Conservation (phyloP, 92 coral and sea anemone genomes). For the Umimayanthus chanpuru region DNA sequence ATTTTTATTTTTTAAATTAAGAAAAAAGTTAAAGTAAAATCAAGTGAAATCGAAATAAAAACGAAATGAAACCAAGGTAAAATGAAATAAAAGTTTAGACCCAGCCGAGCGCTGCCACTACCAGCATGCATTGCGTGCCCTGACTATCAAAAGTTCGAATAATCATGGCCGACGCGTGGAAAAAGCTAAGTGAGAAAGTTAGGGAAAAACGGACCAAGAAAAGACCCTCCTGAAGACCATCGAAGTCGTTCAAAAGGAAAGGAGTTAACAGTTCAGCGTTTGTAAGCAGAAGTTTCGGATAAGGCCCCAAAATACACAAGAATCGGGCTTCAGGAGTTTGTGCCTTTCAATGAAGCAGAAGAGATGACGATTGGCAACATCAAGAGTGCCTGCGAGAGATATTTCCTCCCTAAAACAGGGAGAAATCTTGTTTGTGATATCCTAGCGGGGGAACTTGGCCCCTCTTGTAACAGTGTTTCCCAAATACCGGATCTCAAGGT, state of each 20-base stretch:
- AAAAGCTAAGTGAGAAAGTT: slow-evolving; percentile 33
- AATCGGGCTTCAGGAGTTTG: slow-evolving; percentile 42
- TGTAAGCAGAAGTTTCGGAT: slow-evolving; percentile 40
- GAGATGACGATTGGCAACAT: slow-evolving; percentile 41
- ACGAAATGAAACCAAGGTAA: background rate
- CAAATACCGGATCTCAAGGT: too few species aligned
- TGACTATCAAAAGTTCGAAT: background rate
- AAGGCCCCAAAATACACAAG: slow-evolving; percentile 42
- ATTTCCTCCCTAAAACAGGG: slow-evolving; percentile 25
- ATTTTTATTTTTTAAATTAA: background rate
- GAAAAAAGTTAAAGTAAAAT: background rate
- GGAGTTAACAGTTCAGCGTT: slow-evolving; percentile 40
- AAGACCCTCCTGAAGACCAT: slow-evolving; percentile 32
- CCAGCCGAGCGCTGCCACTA: slow-evolving; percentile 19
- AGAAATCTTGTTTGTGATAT: slow-evolving; percentile 5
- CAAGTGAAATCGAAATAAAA: background rate
- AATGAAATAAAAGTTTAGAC: too few species aligned
- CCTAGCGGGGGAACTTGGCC: slow-evolving; percentile 30
- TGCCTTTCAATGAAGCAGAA: slow-evolving; percentile 31
- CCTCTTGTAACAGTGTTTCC: too few species aligned
- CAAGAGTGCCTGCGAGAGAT: slow-evolving; percentile 46
- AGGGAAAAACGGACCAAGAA: slow-evolving; percentile 38
- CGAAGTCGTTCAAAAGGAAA: slow-evolving; percentile 33
- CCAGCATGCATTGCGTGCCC: slow-evolving; percentile 9
- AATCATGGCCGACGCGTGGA: slow-evolving; percentile 25